phyloP scores from a whole-genome alignment of 1,140 invertebrate species.

The Tetragnatha versicolor region DNA sequence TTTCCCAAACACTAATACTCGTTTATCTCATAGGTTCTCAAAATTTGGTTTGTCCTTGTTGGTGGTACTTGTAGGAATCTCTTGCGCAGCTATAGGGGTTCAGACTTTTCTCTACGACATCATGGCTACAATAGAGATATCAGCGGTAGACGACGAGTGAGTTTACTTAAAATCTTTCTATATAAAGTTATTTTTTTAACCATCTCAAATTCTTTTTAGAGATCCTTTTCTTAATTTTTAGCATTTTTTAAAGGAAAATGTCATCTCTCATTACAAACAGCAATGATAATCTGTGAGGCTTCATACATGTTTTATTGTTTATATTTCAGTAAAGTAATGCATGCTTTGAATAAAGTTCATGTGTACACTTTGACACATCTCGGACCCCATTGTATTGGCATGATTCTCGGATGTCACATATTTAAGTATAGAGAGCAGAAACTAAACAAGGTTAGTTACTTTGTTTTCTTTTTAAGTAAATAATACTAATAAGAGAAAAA shows the following conservation, averaged over 20 bases:
- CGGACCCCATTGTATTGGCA: conserved; percentile 55
- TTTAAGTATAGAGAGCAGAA: conserved; percentile 9
- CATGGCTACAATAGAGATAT: not conserved
- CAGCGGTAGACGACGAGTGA: conserved; percentile 17
- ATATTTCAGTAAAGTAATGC: conserved; percentile 16
- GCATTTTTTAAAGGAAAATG: no score
- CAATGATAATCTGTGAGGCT: no score
- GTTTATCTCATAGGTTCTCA: not conserved
- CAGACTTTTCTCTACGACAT: conserved; percentile 4
- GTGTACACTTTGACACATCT: conserved; percentile 55
- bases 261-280: no score
- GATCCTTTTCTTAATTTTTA: not conserved
- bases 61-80: not conserved
- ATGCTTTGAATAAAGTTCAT: conserved; percentile 29
- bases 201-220: not conserved
- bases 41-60: not conserved
- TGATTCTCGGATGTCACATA: conserved; percentile 44
- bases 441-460: conserved; percentile 21
- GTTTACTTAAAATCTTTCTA: not conserved
- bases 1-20: no score
- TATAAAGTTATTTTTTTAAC: not conserved
- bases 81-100: not conserved
- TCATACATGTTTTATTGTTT: no score
- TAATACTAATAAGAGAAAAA: no score
- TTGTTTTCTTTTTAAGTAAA: no score